These are phyloP conservation scores for Isurus oxyrinchus DNA, from an alignment of 2,113 vertebrate genomes.

Conservation along the genomic window DNA sequence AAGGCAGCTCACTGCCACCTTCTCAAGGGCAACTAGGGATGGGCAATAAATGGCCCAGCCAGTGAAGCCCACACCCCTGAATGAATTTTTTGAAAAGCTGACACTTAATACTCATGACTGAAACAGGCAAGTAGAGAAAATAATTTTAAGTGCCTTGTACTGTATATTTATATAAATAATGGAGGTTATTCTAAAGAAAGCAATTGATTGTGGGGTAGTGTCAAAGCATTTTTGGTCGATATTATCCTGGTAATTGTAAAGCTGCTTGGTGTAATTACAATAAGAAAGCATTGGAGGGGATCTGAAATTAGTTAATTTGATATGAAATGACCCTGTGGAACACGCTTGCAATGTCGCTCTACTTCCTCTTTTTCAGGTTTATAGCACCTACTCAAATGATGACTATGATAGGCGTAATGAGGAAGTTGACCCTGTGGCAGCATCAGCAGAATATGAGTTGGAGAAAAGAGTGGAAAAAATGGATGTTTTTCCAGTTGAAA, in stretches of 20 bases:
- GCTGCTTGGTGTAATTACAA: neutral
- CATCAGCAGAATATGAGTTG: slow-evolving; percentile 84
- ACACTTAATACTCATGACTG: neutral
- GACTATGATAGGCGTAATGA: slow-evolving; percentile 86
- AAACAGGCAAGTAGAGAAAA: neutral
- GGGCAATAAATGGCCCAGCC: too few relatives aligned
- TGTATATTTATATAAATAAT: neutral
- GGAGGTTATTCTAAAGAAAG: neutral
- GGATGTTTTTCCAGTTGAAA: slow-evolving; percentile 87
- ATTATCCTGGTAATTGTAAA: neutral
- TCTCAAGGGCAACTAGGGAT: too few relatives aligned
- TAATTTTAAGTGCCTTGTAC: neutral
- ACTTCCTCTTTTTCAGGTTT: slow-evolving; percentile 58
- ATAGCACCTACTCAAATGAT: slow-evolving; percentile 82
- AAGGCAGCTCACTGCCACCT: too few relatives aligned
- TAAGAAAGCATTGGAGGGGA: neutral
- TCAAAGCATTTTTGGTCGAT: neutral
- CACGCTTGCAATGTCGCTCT: neutral
- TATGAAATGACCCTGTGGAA: neutral
- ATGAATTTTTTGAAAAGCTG: neutral
- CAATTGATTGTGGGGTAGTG: neutral
- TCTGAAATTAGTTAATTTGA: neutral
- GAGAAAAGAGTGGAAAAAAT: slow-evolving; percentile 92
- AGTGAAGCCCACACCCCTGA: too few relatives aligned
- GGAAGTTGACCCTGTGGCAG: slow-evolving; percentile 84